Percentiles rank a stretch among this genome's conserved stretches.
These are phyloP conservation scores for Amblyjoppa fuscipennis DNA, from an alignment of 2,888 invertebrate genomes.

Conservation along the genomic window DNA sequence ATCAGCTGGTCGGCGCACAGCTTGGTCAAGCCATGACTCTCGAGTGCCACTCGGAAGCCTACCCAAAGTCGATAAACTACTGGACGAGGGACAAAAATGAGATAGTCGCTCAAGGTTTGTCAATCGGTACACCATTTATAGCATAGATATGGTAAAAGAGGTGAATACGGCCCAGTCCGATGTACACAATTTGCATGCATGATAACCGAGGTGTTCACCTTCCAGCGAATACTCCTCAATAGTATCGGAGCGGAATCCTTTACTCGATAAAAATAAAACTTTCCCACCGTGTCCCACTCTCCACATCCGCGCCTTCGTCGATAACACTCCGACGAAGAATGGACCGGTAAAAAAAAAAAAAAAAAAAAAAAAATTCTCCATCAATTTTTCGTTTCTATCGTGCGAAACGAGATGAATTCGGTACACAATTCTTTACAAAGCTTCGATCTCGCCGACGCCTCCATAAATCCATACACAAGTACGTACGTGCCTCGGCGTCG, in stretches of 20 bases:
- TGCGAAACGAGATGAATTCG: conserved; percentile 26
- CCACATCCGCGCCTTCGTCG: too few species aligned
- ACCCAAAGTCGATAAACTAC: conserved; percentile 87
- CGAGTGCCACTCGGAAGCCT: conserved; percentile 87
- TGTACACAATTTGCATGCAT: background rate
- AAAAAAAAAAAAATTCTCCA: background rate
- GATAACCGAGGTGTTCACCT: background rate
- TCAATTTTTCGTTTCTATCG: conserved; percentile 26
- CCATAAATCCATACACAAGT: conserved; percentile 49
- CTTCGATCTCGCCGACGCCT: conserved; percentile 13
- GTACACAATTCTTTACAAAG: conserved; percentile 22
- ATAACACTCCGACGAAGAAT: too few species aligned
- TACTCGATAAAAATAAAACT: too few species aligned
- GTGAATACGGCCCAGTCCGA: background rate
- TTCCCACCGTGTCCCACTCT: too few species aligned
- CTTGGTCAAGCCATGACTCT: conserved; percentile 86
- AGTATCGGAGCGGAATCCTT: too few species aligned
- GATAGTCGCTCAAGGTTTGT: conserved; percentile 86
- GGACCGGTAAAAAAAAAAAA: background rate
- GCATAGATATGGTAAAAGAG: background rate
- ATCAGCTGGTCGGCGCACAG: conserved; percentile 87
- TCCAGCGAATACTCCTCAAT: too few species aligned
- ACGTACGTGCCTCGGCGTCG: conserved; percentile 24
- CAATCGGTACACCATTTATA: conserved; percentile 1
- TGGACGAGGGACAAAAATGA: conserved; percentile 87